A percentile compares a stretch with the other conserved stretches of the same genome.
Evolutionary conservation across 2,797 vertebrate species (phyloP).

Genomic region (Lindbergichthys nudifrons): DNA sequence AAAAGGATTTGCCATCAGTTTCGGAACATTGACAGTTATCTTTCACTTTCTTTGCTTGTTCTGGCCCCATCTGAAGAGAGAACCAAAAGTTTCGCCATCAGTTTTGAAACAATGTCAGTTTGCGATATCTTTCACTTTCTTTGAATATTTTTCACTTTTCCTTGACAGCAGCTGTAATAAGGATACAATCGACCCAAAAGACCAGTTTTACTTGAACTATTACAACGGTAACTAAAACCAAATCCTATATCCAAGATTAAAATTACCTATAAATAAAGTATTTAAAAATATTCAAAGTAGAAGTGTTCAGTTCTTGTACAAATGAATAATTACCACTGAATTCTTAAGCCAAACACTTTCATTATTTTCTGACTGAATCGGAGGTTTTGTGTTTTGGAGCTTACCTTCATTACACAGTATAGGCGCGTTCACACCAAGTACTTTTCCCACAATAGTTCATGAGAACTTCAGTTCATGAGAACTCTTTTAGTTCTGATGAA

Average conservation of each 20-base stretch:
- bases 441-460: no score
- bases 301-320: conserved; percentile 2
- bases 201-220: neutral
- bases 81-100: no score
- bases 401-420: neutral
- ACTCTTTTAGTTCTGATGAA: no score
- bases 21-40: neutral
- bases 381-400: neutral
- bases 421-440: no score
- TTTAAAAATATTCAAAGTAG: neutral
- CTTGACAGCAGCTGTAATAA: neutral
- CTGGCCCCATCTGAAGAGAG: neutral
- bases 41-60: neutral
- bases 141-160: no score
- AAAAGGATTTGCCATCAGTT: neutral
- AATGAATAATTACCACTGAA: neutral
- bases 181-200: neutral
- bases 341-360: neutral
- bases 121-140: no score
- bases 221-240: neutral
- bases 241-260: neutral
- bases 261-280: neutral
- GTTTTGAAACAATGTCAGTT: no score
- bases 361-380: neutral
- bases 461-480: no score